phyloP scores from a whole-genome alignment of 2,113 vertebrate genomes.

The Proteles cristata region DNA sequence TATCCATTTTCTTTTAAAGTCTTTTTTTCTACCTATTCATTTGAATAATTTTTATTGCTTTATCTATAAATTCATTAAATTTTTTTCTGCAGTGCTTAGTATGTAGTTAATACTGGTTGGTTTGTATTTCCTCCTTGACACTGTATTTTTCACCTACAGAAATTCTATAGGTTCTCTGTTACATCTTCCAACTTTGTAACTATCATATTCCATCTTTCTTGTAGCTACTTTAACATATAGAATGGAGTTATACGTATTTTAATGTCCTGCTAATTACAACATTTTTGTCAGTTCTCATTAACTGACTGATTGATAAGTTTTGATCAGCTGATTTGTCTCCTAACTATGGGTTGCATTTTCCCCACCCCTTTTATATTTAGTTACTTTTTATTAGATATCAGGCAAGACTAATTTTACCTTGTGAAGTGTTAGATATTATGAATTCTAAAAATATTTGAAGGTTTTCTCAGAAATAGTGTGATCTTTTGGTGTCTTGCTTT shows the following conservation, averaged over 20 bases:
- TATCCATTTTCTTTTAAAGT: background rate
- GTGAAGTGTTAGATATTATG: background rate
- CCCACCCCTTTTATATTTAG: background rate
- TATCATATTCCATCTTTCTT: background rate
- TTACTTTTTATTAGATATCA: background rate
- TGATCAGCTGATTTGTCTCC: background rate
- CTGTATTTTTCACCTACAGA: background rate
- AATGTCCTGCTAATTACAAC: background rate
- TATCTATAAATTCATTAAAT: background rate
- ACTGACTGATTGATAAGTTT: background rate
- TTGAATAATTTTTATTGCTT: background rate
- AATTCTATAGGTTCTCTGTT: background rate
- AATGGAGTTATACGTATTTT: background rate
- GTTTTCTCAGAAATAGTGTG: background rate
- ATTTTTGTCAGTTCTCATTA: background rate
- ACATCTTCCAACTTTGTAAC: background rate
- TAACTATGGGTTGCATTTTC: background rate
- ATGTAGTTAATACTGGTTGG: background rate
- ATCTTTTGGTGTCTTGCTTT: background rate
- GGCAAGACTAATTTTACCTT: background rate
- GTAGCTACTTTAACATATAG: background rate
- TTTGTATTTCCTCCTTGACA: background rate
- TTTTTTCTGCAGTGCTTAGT: background rate
- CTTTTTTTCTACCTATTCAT: background rate
- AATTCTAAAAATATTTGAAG: slow-evolving; percentile 4